Conservation (phyloP, 2,888 invertebrate species). For the Dynastes maya region DNA sequence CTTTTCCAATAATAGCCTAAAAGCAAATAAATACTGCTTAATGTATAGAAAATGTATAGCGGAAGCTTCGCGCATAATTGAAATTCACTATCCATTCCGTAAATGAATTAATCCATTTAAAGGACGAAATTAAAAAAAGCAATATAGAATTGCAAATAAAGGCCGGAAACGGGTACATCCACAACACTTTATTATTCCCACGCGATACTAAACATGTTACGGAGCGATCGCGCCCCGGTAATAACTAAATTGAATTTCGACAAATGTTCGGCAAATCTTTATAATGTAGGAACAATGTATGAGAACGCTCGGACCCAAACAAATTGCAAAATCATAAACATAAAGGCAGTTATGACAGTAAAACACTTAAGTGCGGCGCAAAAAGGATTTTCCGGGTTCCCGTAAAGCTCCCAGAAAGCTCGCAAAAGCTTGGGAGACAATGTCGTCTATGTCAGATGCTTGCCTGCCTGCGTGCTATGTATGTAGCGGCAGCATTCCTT, state of each 20-base stretch:
- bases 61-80: not conserved
- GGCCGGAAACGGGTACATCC: conserved; percentile 1
- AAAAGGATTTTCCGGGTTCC: conserved; percentile 56
- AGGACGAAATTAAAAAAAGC: conserved; percentile 36
- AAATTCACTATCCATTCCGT: conserved; percentile 15
- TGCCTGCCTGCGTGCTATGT: conserved; percentile 61
- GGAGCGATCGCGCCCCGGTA: not conserved
- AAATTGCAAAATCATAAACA: conserved; percentile 46
- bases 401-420: conserved; percentile 56
- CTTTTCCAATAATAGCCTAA: not conserved
- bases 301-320: conserved; percentile 11
- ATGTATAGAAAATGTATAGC: not conserved
- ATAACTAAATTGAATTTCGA: conserved; percentile 43
- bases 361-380: conserved; percentile 56
- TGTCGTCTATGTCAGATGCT: conserved; percentile 59
- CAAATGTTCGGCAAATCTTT: conserved; percentile 38
- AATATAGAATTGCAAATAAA: conserved; percentile 38
- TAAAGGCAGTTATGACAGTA: conserved; percentile 51
- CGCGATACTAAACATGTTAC: conserved; percentile 37
- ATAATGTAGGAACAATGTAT: not conserved
- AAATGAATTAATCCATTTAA: conserved; percentile 40
- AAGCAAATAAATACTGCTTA: not conserved
- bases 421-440: conserved; percentile 58
- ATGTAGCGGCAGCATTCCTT: conserved; percentile 57
- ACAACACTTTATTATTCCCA: conserved; percentile 39